These are phyloP conservation scores for Indri indri DNA, from an alignment of 2,113 vertebrate genomes.

Conservation along the genomic window DNA sequence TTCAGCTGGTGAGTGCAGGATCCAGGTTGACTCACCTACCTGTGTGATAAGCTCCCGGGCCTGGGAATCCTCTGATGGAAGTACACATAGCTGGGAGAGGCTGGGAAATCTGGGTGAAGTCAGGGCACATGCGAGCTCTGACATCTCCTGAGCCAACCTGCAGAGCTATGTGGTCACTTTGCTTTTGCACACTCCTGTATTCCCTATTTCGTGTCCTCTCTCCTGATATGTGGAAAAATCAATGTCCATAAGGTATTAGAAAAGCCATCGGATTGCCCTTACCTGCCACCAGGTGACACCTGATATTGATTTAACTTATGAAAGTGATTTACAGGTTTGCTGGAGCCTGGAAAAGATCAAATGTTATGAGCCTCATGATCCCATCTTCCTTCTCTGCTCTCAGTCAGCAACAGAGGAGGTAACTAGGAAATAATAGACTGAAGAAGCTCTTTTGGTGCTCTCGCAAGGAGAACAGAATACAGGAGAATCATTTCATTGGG, in stretches of 20 bases:
- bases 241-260: conserved; percentile 71
- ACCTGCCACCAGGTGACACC: conserved; percentile 78
- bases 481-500: conserved; percentile 67
- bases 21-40: neutral
- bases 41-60: neutral
- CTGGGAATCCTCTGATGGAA: neutral
- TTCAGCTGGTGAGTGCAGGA: neutral
- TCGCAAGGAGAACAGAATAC: conserved; percentile 58
- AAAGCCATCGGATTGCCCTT: conserved; percentile 75
- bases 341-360: conserved; percentile 75
- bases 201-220: neutral
- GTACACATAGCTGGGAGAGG: neutral
- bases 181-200: conserved; percentile 27
- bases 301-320: conserved; percentile 78
- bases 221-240: conserved; percentile 69
- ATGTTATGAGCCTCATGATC: conserved; percentile 75
- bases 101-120: neutral
- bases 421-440: conserved; percentile 77
- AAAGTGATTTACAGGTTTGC: conserved; percentile 77
- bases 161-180: neutral
- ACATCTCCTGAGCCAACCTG: neutral
- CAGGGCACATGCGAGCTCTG: neutral
- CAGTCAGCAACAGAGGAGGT: conserved; percentile 66
- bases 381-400: conserved; percentile 66
- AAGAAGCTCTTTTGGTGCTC: conserved; percentile 54